These are phyloP conservation scores for Timema podura DNA, from an alignment of 2,888 invertebrate species.

Conservation along the genomic window DNA sequence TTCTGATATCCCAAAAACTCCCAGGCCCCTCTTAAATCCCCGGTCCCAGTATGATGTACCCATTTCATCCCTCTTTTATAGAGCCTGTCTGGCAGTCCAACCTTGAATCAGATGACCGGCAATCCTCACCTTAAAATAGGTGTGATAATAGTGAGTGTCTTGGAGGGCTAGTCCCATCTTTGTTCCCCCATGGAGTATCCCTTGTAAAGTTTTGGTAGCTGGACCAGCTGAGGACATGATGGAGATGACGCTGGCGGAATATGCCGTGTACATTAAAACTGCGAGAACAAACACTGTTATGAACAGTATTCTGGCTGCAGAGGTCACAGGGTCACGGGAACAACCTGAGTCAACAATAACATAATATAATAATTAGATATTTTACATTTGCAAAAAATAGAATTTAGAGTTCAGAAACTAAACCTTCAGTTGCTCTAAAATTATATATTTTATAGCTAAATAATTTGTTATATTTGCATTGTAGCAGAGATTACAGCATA, in stretches of 20 bases:
- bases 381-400: neutral
- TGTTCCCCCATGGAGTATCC: slow-evolving; percentile 12
- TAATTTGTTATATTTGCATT: too few relatives aligned
- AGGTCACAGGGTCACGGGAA: slow-evolving; percentile 28
- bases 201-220: slow-evolving; percentile 16
- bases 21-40: too few relatives aligned
- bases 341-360: slow-evolving; percentile 16
- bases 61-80: too few relatives aligned
- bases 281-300: slow-evolving; percentile 28
- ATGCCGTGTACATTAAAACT: slow-evolving; percentile 29
- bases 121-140: slow-evolving; percentile 21
- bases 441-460: too few relatives aligned
- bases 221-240: slow-evolving; percentile 27
- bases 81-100: too few relatives aligned
- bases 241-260: slow-evolving; percentile 30
- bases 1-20: too few relatives aligned
- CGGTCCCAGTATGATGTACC: too few relatives aligned
- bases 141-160: slow-evolving; percentile 23
- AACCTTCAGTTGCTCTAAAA: too few relatives aligned
- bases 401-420: neutral
- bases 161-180: slow-evolving; percentile 23
- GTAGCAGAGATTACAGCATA: too few relatives aligned
- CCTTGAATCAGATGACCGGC: neutral
- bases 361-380: neutral
- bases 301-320: slow-evolving; percentile 29